Conservation (phyloP, 1,140 invertebrate species). For the Himalopsyche phryganea region DNA sequence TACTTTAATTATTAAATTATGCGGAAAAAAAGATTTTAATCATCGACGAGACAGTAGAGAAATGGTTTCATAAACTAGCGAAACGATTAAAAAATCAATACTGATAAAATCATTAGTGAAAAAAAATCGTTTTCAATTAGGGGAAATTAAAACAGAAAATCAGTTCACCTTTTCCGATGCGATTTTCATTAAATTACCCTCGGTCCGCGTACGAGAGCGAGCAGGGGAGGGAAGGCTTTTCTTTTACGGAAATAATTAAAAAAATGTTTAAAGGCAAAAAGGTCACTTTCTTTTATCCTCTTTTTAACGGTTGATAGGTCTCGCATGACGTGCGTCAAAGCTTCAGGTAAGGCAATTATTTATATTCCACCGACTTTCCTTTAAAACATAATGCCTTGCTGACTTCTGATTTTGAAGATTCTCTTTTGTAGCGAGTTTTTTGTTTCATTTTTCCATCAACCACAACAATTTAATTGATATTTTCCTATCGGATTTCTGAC, state of each 20-base stretch:
- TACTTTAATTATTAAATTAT: no score
- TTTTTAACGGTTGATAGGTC: constrained; percentile 6
- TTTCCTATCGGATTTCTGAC: no score
- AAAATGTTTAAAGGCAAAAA: constrained; percentile 26
- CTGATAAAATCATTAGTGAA: no score
- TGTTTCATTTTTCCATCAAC: no score
- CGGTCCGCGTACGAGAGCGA: not conserved
- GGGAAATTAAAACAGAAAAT: constrained; percentile 1
- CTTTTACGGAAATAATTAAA: constrained; percentile 30
- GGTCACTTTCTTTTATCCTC: constrained; percentile 24
- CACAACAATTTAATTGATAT: no score
- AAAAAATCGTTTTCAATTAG: not conserved
- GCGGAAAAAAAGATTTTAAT: no score
- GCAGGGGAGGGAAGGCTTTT: not conserved
- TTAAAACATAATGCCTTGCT: constrained; percentile 24
- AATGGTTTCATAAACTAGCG: no score
- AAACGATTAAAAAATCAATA: no score
- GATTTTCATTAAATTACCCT: not conserved
- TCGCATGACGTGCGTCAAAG: constrained; percentile 6
- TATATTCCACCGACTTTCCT: constrained; percentile 20
- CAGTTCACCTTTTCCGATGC: not conserved
- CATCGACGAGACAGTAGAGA: no score
- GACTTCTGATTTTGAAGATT: not conserved
- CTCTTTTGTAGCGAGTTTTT: no score
- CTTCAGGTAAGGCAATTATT: constrained; percentile 30